Evolutionary conservation across 92 coral and sea anemone species (phyloP).

Genomic region (Porites rus): DNA sequence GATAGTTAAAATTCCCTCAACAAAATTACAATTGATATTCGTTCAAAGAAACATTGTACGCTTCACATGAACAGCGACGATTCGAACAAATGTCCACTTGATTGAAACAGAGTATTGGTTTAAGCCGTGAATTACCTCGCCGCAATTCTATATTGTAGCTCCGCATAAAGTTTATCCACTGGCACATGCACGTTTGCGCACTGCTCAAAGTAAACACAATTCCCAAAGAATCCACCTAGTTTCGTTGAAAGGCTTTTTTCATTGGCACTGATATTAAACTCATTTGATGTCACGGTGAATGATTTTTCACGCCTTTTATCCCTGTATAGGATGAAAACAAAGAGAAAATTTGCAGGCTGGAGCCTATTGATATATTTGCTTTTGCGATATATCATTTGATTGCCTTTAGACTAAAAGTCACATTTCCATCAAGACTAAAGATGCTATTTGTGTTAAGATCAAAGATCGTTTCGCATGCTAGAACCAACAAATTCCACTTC

Average conservation of each 20-base stretch:
- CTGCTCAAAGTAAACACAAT: neutral
- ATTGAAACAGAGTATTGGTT: too few species aligned
- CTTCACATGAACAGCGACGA: too few species aligned
- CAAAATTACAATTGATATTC: too few species aligned
- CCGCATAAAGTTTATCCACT: too few species aligned
- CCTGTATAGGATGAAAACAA: slow-evolving; percentile 14
- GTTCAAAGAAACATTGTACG: too few species aligned
- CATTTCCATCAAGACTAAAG: neutral
- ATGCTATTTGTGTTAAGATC: neutral
- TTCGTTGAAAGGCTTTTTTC: neutral
- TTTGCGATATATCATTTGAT: slow-evolving; percentile 35
- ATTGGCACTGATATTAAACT: neutral
- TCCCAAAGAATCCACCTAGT: neutral
- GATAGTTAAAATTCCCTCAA: too few species aligned
- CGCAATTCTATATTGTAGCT: neutral
- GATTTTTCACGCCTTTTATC: slow-evolving; percentile 56
- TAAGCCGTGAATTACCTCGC: neutral
- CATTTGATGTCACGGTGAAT: slow-evolving; percentile 12
- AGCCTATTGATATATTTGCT: slow-evolving; percentile 60
- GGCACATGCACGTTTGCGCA: neutral
- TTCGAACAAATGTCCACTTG: too few species aligned
- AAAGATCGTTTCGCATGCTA: neutral
- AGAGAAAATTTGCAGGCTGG: slow-evolving; percentile 41
- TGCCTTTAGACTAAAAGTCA: slow-evolving; percentile 2
- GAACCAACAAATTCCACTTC: neutral